Evolutionary conservation across 53 echinoderm and acorn worm species (phyloP).

Genomic region (Echinarachnius parma): DNA sequence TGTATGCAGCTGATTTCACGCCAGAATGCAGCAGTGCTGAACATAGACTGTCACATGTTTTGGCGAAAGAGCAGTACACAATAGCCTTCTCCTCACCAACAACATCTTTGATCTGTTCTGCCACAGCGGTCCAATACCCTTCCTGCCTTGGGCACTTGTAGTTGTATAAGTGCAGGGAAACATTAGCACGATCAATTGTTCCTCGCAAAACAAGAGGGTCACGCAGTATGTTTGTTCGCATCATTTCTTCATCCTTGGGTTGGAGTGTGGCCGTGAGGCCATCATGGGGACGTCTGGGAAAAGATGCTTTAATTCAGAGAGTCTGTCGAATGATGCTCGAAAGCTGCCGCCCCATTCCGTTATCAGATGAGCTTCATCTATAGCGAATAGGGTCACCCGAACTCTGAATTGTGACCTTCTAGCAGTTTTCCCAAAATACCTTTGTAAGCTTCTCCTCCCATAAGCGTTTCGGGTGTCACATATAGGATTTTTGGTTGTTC

Average conservation of each 20-base stretch:
- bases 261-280: neutral
- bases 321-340: no score
- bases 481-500: neutral
- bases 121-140: slow-evolving; percentile 14
- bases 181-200: slow-evolving; percentile 14
- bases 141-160: slow-evolving; percentile 17
- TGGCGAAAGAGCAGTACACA: slow-evolving; percentile 5
- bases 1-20: slow-evolving; percentile 17
- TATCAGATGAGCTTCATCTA: no score
- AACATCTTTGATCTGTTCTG: slow-evolving; percentile 7
- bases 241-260: neutral
- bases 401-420: no score
- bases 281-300: no score
- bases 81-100: slow-evolving; percentile 17
- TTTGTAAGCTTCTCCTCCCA: neutral
- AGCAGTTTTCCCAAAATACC: no score
- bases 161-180: slow-evolving; percentile 14
- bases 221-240: slow-evolving; percentile 3
- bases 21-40: slow-evolving; percentile 14
- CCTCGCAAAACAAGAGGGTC: slow-evolving; percentile 17
- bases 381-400: no score
- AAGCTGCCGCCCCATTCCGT: no score
- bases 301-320: no score
- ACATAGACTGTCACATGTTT: slow-evolving; percentile 10
- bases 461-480: neutral